Base-by-base conservation (phyloP, 2,797 vertebrate species). In the Gymnoscopelus braueri region DNA sequence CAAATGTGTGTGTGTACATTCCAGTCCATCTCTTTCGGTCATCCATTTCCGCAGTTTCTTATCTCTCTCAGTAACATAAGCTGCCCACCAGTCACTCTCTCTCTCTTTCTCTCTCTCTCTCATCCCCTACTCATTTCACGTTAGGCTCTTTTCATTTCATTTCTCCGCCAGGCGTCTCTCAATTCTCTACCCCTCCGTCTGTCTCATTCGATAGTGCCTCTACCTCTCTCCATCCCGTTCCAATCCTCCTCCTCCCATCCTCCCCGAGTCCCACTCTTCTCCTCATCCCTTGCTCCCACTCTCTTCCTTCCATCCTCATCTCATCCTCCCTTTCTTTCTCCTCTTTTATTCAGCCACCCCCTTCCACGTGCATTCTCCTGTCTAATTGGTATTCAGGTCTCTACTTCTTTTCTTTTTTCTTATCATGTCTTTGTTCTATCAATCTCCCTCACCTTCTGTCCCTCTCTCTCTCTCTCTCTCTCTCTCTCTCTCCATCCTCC, bases 181-280 rank as follows among this genome's bases (percentile, higher is more conserved):
- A 48, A 60, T 61, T 78, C 71, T 78, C 81, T 70, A 39, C 72
- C 71, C 67, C 72, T 75, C 69, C 67, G 70, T 83, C 81, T 73
- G 84, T 67, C 75, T 71, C 70, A 61, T 80, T 77, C 55, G 84
- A 89, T 77, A 80, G 63, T 52, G 12, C 63, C 47, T 79, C 77
- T 60, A 49, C 26, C 65, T 62, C 13, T 9, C 29, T 69, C 32
- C 57, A 44, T 73, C 67, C 15, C 10, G 3, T 2, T 4, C 77
- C 63, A 51, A 26, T 67, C 64, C 13, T 9, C 29, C 69, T 26
- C 19, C 44, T 53, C 63, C 61, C 39, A 29, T 29, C 26, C 1
- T 29, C 26, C 26, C 26, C 2, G 26, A 2, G 26, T 29, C 26
- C 19, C 19, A 19, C 19, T 32, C 24, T 35, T 5, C 29, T 72